Evolutionary conservation across 2,113 vertebrate species (phyloP).

Genomic region (Propithecus coquereli): DNA sequence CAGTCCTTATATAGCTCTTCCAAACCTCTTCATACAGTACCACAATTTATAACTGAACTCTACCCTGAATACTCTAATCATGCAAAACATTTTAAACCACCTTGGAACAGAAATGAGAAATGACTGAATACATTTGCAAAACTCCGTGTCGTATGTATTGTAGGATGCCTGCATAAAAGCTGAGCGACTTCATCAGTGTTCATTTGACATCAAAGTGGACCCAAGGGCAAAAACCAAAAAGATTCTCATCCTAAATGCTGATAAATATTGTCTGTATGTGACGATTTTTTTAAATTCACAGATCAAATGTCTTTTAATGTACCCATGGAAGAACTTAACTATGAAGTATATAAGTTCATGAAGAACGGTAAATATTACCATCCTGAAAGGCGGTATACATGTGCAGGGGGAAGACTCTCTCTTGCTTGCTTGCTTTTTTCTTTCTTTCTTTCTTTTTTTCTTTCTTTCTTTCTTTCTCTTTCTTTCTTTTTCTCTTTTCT

Average conservation of each 20-base stretch:
- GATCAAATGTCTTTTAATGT: background rate
- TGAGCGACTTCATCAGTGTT: background rate
- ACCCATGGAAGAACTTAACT: background rate
- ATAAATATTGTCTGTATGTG: slow-evolving; percentile 52
- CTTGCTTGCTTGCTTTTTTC: too few species aligned
- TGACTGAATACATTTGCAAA: slow-evolving; percentile 51
- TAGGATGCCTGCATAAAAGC: background rate
- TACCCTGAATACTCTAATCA: background rate
- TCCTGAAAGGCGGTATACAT: slow-evolving; percentile 41
- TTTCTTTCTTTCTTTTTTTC: too few species aligned
- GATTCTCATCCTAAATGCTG: slow-evolving; percentile 25
- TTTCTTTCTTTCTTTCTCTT: too few species aligned
- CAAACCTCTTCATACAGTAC: background rate
- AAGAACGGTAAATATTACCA: slow-evolving; percentile 51
- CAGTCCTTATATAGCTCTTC: background rate
- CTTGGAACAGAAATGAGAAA: slow-evolving; percentile 57
- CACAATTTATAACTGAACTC: background rate
- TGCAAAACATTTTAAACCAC: slow-evolving; percentile 13
- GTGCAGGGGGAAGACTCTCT: slow-evolving; percentile 19
- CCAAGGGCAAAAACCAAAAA: background rate
- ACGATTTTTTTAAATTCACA: slow-evolving; percentile 20
- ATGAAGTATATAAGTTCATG: background rate
- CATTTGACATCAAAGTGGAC: slow-evolving; percentile 20
- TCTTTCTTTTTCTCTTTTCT: too few species aligned
- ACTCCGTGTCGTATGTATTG: slow-evolving; percentile 30